Conservation (phyloP, 30 jellyfish, hydroid and myxozoan genomes). For the Mastigias papua region DNA sequence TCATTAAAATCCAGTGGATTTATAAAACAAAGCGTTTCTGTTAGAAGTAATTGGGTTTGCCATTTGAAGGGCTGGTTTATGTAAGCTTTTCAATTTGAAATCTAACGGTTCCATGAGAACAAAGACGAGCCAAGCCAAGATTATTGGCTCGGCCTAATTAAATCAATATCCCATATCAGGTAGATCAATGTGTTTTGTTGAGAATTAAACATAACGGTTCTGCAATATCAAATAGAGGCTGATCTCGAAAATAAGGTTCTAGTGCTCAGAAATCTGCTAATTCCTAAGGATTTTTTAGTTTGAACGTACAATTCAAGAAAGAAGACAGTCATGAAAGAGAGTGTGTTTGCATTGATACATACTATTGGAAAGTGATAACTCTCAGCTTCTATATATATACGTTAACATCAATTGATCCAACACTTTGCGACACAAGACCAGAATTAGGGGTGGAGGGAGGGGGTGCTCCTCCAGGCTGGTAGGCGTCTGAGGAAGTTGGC, state of each 20-base stretch:
- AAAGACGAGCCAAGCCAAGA: not conserved
- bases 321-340: too few relatives aligned
- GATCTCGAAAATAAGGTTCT: not conserved
- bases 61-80: not conserved
- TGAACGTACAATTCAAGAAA: too few relatives aligned
- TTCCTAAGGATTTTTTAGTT: too few relatives aligned
- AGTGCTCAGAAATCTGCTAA: too few relatives aligned
- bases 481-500: too few relatives aligned
- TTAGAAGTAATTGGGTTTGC: slow-evolving; percentile 9
- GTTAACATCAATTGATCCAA: too few relatives aligned
- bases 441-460: too few relatives aligned
- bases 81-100: slow-evolving; percentile 7
- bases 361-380: too few relatives aligned
- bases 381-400: too few relatives aligned
- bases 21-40: not conserved
- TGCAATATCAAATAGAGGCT: not conserved
- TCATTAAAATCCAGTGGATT: slow-evolving; percentile 6
- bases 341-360: too few relatives aligned
- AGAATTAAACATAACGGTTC: slow-evolving; percentile 14
- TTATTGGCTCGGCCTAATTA: slow-evolving; percentile 7
- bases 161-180: not conserved
- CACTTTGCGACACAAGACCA: too few relatives aligned
- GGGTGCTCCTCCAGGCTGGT: too few relatives aligned
- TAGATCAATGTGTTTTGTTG: slow-evolving; percentile 1
- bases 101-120: slow-evolving; percentile 22